A percentile compares a stretch with the other conserved stretches of the same genome.
Evolutionary conservation across 1,140 invertebrate genomes (phyloP).

Genomic region (Drosophila sp.): DNA sequence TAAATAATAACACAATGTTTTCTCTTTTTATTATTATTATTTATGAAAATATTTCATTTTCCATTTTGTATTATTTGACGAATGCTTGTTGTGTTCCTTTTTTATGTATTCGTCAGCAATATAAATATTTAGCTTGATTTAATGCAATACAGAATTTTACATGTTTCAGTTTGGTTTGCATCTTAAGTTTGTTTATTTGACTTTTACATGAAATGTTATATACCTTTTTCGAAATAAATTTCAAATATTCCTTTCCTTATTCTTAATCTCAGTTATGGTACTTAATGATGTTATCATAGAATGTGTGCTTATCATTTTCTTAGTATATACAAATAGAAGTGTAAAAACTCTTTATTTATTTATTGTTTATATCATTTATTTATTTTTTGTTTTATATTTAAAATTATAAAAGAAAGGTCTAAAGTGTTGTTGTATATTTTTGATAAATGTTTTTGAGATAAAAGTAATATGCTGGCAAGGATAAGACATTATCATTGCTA

Average conservation of each 20-base stretch:
- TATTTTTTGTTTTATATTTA: slow-evolving; percentile 19
- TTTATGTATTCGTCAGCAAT: slow-evolving; percentile 30
- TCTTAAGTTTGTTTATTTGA: slow-evolving; percentile 49
- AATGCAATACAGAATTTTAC: slow-evolving; percentile 30
- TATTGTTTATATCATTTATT: neutral
- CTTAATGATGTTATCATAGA: slow-evolving; percentile 28
- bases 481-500: slow-evolving; percentile 13
- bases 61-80: slow-evolving; percentile 46
- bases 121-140: slow-evolving; percentile 37
- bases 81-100: slow-evolving; percentile 27
- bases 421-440: slow-evolving; percentile 1
- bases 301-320: slow-evolving; percentile 17
- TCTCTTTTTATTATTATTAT: slow-evolving; percentile 23
- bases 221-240: slow-evolving; percentile 24
- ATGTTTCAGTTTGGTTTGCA: slow-evolving; percentile 27
- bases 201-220: slow-evolving; percentile 62
- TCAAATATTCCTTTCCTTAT: slow-evolving; percentile 7
- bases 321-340: slow-evolving; percentile 43
- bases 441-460: slow-evolving; percentile 23
- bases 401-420: slow-evolving; percentile 19
- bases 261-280: too few species aligned
- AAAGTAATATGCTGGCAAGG: slow-evolving; percentile 16
- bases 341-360: neutral
- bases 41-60: slow-evolving; percentile 76
- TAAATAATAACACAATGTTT: slow-evolving; percentile 84